Base-by-base conservation (phyloP, 2,888 invertebrate species). In the Euphydryas editha region DNA sequence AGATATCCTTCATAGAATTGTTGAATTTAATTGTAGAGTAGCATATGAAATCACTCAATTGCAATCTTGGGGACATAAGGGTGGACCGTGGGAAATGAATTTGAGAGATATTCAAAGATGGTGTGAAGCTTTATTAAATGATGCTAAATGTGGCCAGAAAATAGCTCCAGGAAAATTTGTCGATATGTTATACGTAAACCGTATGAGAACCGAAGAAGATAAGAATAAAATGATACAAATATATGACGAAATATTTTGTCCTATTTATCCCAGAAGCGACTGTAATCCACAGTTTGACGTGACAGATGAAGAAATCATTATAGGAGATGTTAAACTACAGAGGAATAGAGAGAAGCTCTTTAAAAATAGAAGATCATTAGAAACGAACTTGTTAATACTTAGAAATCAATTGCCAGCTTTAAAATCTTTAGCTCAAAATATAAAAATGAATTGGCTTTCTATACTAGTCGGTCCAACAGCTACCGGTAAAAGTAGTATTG, bases 51-150 rank as follows among this genome's bases (percentile, higher is more conserved):
- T 96, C 15, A 93, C 94, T 1, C 91, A 93, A 49, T 84, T 94
- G 75, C 93, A 94, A 65, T 80, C 82, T 1, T 98, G 97, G 94
- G 98, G 96, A 0, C 94, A 95, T 74, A 94, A 92, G 79, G 99
- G 99, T 0, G 95, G 97, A 0, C 99, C 99, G 0, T 99, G 98
- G 96, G 99, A 99, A 87, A 98, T 99, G 91, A 99, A 99, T 90
- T 92, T 99, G 56, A 94, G 99, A 76, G 99, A 99, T 83, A 94
- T 99, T 73, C 95, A 96, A 67, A 95, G 99, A 74, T 99, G 99
- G 99, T 98, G 98, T 81, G 96, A 98, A 76, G 94, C 96, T 0
- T 92, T 96, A 0, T 85, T 94, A 37, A 86, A 86, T 62, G 90
- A 92, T 74, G 79, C 85, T 68, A 75, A 81, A 20, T 74, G 71